phyloP scores from a whole-genome alignment of 2,113 vertebrate species.

The Larimichthys crocea region DNA sequence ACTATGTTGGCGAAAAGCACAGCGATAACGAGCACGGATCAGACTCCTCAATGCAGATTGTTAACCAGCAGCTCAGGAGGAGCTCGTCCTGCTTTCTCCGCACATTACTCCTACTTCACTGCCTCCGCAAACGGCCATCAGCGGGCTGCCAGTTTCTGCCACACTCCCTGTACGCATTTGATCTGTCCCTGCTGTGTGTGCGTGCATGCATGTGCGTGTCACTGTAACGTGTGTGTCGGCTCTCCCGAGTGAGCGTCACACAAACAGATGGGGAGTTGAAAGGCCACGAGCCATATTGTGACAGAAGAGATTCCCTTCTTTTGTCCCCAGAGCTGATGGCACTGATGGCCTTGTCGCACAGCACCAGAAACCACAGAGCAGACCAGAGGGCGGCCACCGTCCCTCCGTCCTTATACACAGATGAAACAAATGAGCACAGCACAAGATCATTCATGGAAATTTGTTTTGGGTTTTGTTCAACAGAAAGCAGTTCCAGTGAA shows the following conservation, averaged over 20 bases:
- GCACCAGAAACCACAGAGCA: slow-evolving; percentile 3
- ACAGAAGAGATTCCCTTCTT: slow-evolving; percentile 83
- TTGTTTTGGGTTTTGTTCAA: not conserved
- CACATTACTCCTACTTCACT: slow-evolving; percentile 61
- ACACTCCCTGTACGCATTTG: slow-evolving; percentile 52
- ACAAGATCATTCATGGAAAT: not conserved
- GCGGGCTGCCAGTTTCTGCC: slow-evolving; percentile 73
- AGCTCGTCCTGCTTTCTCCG: slow-evolving; percentile 58
- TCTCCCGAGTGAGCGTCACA: slow-evolving; percentile 72
- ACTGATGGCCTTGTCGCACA: slow-evolving; percentile 53
- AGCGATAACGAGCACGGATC: slow-evolving; percentile 39
- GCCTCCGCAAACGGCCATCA: slow-evolving; percentile 79
- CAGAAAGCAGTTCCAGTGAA: not conserved
- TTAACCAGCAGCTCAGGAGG: slow-evolving; percentile 52
- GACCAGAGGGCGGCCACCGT: slow-evolving; percentile 51
- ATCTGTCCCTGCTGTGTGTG: slow-evolving; percentile 18
- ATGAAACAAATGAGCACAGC: slow-evolving; percentile 19
- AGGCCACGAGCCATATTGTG: slow-evolving; percentile 85
- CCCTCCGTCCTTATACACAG: slow-evolving; percentile 20
- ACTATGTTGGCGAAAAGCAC: slow-evolving; percentile 40
- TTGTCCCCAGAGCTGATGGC: slow-evolving; percentile 74
- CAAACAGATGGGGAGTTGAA: slow-evolving; percentile 87
- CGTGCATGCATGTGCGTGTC: slow-evolving; percentile 29
- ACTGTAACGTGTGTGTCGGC: slow-evolving; percentile 61
- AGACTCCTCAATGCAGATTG: slow-evolving; percentile 15